A percentile compares a stretch with the other conserved stretches of the same genome.
Conservation (phyloP, 2,113 vertebrate species). For the Burhinus oedicnemus region DNA sequence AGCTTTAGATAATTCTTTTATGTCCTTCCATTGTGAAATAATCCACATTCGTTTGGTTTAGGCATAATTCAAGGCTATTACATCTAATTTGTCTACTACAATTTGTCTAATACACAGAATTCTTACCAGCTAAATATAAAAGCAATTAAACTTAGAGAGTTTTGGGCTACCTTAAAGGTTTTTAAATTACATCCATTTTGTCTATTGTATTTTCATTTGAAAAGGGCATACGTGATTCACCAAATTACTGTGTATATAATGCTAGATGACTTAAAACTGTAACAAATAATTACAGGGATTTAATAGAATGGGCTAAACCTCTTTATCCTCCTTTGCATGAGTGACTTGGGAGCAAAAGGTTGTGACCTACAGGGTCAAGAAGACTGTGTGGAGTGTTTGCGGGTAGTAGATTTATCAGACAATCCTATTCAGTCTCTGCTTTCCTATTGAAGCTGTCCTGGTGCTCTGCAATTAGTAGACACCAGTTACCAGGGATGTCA, state of each 20-base stretch:
- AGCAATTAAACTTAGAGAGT: not conserved
- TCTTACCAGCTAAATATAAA: not conserved
- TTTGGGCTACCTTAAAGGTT: not conserved
- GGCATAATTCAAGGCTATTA: not conserved
- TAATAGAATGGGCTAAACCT: constrained; percentile 35
- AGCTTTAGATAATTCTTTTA: not conserved
- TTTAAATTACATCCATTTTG: not conserved
- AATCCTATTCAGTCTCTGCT: constrained; percentile 32
- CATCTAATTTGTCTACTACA: not conserved
- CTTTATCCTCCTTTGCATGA: constrained; percentile 47
- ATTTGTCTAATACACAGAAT: not conserved
- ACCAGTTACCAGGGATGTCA: constrained; percentile 50
- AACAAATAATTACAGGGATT: constrained; percentile 58
- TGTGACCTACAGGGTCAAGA: constrained; percentile 41
- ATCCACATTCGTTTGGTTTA: not conserved
- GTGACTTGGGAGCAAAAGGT: constrained; percentile 60
- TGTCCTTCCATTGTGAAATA: not conserved
- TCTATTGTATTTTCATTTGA: not conserved
- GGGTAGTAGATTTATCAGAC: constrained; percentile 43
- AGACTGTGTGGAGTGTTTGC: constrained; percentile 48
- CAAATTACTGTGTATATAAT: not conserved
- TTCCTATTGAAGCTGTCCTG: constrained; percentile 31
- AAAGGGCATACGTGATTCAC: not conserved
- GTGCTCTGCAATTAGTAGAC: constrained; percentile 56
- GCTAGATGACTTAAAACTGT: constrained; percentile 41